Evolutionary conservation across 1,140 invertebrate genomes (phyloP).

Genomic region (Drosophila cardini): DNA sequence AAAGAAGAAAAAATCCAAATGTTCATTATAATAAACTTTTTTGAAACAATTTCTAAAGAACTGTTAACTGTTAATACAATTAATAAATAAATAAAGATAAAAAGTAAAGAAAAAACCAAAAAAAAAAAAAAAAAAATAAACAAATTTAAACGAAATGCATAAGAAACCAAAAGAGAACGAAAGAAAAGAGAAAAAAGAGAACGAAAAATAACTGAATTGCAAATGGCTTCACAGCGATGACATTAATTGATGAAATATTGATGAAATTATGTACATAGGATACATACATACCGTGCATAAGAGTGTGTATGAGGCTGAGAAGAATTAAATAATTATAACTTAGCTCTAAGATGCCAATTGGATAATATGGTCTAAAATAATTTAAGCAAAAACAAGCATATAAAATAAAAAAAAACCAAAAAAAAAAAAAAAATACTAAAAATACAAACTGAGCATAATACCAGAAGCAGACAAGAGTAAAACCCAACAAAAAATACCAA

Average conservation of each 20-base stretch:
- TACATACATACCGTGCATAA: constrained; percentile 37
- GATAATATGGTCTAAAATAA: constrained; percentile 66
- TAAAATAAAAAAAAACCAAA: constrained; percentile 24
- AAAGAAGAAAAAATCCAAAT: constrained; percentile 44
- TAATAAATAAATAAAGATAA: constrained; percentile 52
- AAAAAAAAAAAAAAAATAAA: constrained; percentile 16
- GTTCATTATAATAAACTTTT: constrained; percentile 54
- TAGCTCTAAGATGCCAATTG: constrained; percentile 58
- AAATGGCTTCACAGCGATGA: constrained; percentile 30
- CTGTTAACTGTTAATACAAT: constrained; percentile 75
- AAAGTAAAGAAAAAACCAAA: constrained; percentile 23
- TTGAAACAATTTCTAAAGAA: constrained; percentile 70
- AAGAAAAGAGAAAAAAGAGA: not conserved
- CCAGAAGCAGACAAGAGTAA: constrained; percentile 11
- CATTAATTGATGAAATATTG: constrained; percentile 25
- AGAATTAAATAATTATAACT: constrained; percentile 45
- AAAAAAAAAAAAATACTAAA: constrained; percentile 19
- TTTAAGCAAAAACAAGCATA: constrained; percentile 65
- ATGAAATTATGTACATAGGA: constrained; percentile 41
- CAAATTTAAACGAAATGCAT: too few species aligned
- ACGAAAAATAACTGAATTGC: constrained; percentile 16
- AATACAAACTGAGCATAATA: constrained; percentile 12
- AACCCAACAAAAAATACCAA: constrained; percentile 22
- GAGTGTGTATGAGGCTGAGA: constrained; percentile 38
- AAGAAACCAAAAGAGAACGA: not conserved